Conservation (phyloP, 2,888 invertebrate species). For the Netelia melanura region DNA sequence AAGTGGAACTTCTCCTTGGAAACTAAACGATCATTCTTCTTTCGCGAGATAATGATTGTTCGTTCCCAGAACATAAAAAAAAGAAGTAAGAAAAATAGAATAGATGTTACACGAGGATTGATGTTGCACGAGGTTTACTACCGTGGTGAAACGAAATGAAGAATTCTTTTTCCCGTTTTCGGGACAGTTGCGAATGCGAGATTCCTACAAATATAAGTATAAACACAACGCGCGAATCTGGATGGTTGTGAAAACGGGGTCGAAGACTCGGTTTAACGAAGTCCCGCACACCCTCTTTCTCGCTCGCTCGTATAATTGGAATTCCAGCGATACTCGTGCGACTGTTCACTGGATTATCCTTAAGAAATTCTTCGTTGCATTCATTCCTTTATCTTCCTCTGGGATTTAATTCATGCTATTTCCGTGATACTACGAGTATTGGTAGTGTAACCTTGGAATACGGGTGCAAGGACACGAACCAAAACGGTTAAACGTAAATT, state of each 20-base stretch:
- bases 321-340: constrained; percentile 44
- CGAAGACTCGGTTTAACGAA: constrained; percentile 41
- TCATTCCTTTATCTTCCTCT: constrained; percentile 5
- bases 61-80: not conserved
- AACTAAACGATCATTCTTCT: not conserved
- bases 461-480: not conserved
- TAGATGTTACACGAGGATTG: too few relatives aligned
- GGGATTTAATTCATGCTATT: constrained; percentile 3
- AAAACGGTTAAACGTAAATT: not conserved
- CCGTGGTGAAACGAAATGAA: not conserved
- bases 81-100: too few relatives aligned
- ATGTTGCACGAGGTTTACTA: not conserved
- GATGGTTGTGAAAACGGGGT: constrained; percentile 17
- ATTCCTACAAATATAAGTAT: not conserved
- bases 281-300: constrained; percentile 16
- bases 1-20: constrained; percentile 19
- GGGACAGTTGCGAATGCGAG: not conserved
- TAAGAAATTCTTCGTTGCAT: constrained; percentile 46
- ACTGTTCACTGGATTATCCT: constrained; percentile 49
- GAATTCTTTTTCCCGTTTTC: not conserved
- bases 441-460: constrained; percentile 21
- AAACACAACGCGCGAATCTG: not conserved
- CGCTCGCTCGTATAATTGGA: constrained; percentile 52
- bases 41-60: constrained; percentile 19
- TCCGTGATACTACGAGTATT: constrained; percentile 18